A percentile compares a stretch with the other conserved stretches of the same genome.
Conservation (phyloP, 2,888 invertebrate species). For the Drosophila lutescens region DNA sequence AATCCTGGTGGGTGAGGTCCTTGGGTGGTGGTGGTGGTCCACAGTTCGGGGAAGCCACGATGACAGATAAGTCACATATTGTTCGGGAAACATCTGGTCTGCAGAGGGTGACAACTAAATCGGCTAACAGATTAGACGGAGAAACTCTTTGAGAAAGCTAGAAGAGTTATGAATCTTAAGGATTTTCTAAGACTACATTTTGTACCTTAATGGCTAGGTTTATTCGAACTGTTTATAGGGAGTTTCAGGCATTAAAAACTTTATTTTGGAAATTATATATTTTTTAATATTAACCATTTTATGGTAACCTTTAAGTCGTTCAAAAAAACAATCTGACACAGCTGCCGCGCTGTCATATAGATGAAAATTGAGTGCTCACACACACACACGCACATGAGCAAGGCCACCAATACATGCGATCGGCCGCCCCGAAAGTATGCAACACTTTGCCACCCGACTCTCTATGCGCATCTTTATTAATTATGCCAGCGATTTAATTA, state of each 20-base stretch:
- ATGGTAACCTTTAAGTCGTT: not conserved
- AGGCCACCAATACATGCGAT: conserved; percentile 1
- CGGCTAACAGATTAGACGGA: not conserved
- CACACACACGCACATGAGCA: conserved; percentile 8
- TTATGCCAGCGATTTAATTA: conserved; percentile 63
- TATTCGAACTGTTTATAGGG: too few species aligned
- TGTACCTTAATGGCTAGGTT: too few species aligned
- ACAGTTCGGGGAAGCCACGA: conserved; percentile 39
- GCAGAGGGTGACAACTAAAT: conserved; percentile 6
- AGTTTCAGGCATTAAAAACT: too few species aligned
- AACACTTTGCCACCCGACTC: conserved; percentile 37
- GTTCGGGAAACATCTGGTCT: conserved; percentile 20
- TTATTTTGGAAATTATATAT: too few species aligned
- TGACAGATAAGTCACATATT: conserved; percentile 78
- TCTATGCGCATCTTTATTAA: conserved; percentile 51
- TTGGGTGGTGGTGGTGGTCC: not conserved
- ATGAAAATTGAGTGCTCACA: conserved; percentile 19
- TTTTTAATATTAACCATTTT: too few species aligned
- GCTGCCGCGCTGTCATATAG: conserved; percentile 16
- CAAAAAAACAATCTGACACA: conserved; percentile 8
- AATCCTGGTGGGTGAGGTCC: conserved; percentile 9
- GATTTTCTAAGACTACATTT: too few species aligned
- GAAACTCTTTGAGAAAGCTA: not conserved
- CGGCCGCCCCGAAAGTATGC: conserved; percentile 52
- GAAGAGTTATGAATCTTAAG: too few species aligned